These are phyloP conservation scores for Pocillopora verrucosa DNA, from an alignment of 64 coral and sea anemone genomes.

Conservation along the genomic window DNA sequence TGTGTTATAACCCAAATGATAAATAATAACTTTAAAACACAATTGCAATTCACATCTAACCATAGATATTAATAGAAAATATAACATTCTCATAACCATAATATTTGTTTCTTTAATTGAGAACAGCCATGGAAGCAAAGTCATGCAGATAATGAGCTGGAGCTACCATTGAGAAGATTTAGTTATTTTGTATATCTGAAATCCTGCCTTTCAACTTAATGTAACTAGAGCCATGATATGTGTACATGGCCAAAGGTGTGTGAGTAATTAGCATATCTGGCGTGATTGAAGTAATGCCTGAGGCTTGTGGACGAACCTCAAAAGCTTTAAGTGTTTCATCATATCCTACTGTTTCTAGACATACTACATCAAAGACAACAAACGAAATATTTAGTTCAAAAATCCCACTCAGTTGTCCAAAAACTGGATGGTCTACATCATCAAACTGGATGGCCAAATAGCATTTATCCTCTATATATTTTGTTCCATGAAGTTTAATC, in stretches of 20 bases:
- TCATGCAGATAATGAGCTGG: too few relatives aligned
- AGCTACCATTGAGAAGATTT: too few relatives aligned
- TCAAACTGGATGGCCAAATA: slow-evolving; percentile 18
- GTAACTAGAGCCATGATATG: not conserved
- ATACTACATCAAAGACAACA: slow-evolving; percentile 18
- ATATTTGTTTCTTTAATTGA: too few relatives aligned
- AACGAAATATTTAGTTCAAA: not conserved
- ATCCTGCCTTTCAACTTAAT: not conserved
- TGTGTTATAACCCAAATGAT: too few relatives aligned
- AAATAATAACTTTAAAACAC: too few relatives aligned
- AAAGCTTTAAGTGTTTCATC: not conserved
- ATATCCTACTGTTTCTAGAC: slow-evolving; percentile 17
- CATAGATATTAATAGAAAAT: too few relatives aligned
- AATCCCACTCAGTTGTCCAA: slow-evolving; percentile 17
- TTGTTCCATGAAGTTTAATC: slow-evolving; percentile 26
- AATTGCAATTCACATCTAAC: too few relatives aligned
- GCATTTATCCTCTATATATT: slow-evolving; percentile 23
- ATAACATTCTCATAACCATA: too few relatives aligned
- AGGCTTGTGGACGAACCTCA: not conserved
- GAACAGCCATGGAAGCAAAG: too few relatives aligned
- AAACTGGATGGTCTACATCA: not conserved
- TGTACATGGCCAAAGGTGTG: not conserved
- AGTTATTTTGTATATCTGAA: too few relatives aligned
- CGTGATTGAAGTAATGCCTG: not conserved
- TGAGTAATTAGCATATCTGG: not conserved